A percentile compares a stretch with the other conserved stretches of the same genome.
These are phyloP conservation scores for Platycercus adscitus DNA, from an alignment of 2,113 vertebrate genomes.

Conservation along the genomic window DNA sequence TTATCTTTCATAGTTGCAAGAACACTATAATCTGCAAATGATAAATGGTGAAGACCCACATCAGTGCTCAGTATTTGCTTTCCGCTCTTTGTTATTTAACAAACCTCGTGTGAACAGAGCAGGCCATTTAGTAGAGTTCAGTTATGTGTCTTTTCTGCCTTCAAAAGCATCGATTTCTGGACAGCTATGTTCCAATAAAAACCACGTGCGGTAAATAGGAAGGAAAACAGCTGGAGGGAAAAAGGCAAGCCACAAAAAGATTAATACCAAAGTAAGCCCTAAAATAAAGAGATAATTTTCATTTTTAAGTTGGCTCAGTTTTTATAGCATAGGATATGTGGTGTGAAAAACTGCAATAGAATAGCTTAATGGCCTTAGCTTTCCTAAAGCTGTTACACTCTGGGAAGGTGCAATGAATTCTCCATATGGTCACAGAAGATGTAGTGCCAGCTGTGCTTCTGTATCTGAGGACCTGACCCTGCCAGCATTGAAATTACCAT, in stretches of 20 bases:
- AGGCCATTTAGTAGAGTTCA: neutral
- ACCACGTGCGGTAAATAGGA: neutral
- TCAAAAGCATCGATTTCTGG: slow-evolving; percentile 1
- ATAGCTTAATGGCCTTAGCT: neutral
- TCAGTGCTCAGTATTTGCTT: neutral
- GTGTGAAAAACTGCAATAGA: neutral
- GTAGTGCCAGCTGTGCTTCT: neutral
- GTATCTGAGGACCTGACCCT: neutral
- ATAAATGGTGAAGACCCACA: neutral
- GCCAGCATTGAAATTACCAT: neutral
- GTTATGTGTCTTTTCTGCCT: neutral
- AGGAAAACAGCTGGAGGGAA: slow-evolving; percentile 23
- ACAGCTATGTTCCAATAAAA: neutral
- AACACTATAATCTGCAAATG: neutral
- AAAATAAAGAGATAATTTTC: neutral
- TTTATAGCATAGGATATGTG: neutral
- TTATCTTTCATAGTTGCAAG: slow-evolving; percentile 11
- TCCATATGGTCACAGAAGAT: neutral
- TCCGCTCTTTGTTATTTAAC: slow-evolving; percentile 11
- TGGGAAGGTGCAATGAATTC: neutral
- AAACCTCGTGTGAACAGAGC: neutral
- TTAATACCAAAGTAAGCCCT: neutral
- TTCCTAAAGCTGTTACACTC: neutral
- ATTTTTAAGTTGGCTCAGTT: neutral
- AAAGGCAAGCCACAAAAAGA: neutral